Evolutionary conservation across 1,140 invertebrate species (phyloP).

Genomic region (Popillia japonica): DNA sequence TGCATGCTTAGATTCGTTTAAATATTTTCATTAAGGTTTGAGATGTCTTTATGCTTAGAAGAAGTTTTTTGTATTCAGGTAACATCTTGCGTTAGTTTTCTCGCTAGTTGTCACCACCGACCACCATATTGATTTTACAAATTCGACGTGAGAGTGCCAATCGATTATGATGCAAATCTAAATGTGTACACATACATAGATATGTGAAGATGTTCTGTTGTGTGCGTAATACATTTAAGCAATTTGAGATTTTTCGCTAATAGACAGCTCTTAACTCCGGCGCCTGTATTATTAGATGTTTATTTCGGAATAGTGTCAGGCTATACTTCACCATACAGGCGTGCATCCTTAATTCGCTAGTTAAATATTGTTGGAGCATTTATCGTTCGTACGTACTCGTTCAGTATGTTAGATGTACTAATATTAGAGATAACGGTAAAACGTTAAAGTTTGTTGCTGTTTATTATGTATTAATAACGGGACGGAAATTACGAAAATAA

Average conservation of each 20-base stretch:
- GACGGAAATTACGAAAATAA: background rate
- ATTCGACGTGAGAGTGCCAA: background rate
- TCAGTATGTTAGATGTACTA: background rate
- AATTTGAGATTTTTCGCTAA: conserved; percentile 11
- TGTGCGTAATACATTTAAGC: background rate
- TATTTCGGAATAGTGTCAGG: background rate
- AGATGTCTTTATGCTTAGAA: background rate
- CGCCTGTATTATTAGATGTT: background rate
- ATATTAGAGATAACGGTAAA: background rate
- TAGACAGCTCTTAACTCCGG: background rate
- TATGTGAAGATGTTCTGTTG: background rate
- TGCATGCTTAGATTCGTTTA: too few species aligned
- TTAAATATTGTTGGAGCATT: background rate
- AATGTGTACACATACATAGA: background rate
- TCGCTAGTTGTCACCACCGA: background rate
- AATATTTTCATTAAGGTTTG: background rate
- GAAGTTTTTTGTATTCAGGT: background rate
- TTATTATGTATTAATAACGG: background rate
- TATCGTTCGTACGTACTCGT: background rate
- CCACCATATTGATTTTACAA: background rate
- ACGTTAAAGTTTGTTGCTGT: background rate
- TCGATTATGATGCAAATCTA: conserved; percentile 10
- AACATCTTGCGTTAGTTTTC: background rate
- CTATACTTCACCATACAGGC: background rate
- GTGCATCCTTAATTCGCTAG: background rate